Evolutionary conservation across 2,113 vertebrate species (phyloP).

Genomic region (Anguilla japonica): DNA sequence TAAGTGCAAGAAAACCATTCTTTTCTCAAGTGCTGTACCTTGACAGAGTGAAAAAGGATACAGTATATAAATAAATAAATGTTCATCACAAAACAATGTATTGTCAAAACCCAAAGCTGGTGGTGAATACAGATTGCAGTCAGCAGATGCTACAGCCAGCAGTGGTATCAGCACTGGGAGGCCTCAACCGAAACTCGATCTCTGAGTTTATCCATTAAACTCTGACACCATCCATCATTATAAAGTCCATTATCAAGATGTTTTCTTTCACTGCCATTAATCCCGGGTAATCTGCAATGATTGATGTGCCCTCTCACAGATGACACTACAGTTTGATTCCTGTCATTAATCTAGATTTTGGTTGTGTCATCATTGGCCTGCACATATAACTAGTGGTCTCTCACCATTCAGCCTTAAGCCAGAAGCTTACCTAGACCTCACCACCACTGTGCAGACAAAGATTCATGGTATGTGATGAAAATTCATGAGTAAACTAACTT

Average conservation of each 20-base stretch:
- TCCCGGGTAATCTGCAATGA: constrained; percentile 74
- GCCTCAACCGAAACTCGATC: constrained; percentile 26
- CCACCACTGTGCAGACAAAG: constrained; percentile 12
- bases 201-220: constrained; percentile 68
- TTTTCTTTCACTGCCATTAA: constrained; percentile 79
- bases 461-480: constrained; percentile 18
- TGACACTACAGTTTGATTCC: constrained; percentile 72
- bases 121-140: not conserved
- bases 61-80: not conserved
- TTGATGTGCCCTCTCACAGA: constrained; percentile 72
- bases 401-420: constrained; percentile 25
- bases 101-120: not conserved
- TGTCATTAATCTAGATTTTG: constrained; percentile 84
- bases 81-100: not conserved
- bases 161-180: not conserved
- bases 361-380: constrained; percentile 73
- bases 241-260: constrained; percentile 80
- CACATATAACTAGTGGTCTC: constrained; percentile 32
- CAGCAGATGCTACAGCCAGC: not conserved
- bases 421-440: constrained; percentile 32
- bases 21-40: not conserved
- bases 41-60: not conserved
- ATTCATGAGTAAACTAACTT: constrained; percentile 7
- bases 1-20: not conserved
- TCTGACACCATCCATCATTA: constrained; percentile 79